Percentiles rank a stretch among this genome's conserved stretches.
These are phyloP conservation scores for Xiphophorus maculatus DNA, from an alignment of 2,113 vertebrate genomes.

Conservation along the genomic window DNA sequence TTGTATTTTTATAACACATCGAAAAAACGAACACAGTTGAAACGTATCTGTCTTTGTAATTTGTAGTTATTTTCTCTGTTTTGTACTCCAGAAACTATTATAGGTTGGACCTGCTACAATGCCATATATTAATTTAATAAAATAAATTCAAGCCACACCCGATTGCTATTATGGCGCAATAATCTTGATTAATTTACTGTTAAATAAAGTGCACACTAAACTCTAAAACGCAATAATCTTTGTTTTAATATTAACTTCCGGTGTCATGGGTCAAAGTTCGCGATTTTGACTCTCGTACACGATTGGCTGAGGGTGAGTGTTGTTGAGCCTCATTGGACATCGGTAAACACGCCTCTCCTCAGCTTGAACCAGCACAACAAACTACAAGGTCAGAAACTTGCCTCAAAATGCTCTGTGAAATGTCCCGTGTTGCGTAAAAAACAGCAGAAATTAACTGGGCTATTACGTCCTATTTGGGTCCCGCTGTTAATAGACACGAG, in stretches of 20 bases:
- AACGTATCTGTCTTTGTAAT: too few relatives aligned
- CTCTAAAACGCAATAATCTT: not conserved
- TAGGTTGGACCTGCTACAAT: too few relatives aligned
- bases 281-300: rapidly evolving
- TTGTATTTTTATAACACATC: too few relatives aligned
- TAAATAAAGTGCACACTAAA: too few relatives aligned
- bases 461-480: not conserved
- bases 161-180: too few relatives aligned
- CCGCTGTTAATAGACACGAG: not conserved
- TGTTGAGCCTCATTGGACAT: conserved; percentile 62
- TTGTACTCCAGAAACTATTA: too few relatives aligned
- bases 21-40: too few relatives aligned
- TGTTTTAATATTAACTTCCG: conserved; percentile 40
- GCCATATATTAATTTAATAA: too few relatives aligned
- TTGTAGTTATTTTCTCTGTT: too few relatives aligned
- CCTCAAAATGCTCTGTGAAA: not conserved
- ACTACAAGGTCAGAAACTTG: conserved; percentile 73
- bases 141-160: too few relatives aligned
- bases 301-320: conserved; percentile 60
- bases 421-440: not conserved
- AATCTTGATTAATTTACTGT: too few relatives aligned
- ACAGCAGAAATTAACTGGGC: rapidly evolving
- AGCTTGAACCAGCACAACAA: conserved; percentile 27
- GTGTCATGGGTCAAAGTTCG: conserved; percentile 40
- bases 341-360: conserved; percentile 48